Base-by-base conservation (phyloP, 2,888 invertebrate species). In the Idaea straminata region DNA sequence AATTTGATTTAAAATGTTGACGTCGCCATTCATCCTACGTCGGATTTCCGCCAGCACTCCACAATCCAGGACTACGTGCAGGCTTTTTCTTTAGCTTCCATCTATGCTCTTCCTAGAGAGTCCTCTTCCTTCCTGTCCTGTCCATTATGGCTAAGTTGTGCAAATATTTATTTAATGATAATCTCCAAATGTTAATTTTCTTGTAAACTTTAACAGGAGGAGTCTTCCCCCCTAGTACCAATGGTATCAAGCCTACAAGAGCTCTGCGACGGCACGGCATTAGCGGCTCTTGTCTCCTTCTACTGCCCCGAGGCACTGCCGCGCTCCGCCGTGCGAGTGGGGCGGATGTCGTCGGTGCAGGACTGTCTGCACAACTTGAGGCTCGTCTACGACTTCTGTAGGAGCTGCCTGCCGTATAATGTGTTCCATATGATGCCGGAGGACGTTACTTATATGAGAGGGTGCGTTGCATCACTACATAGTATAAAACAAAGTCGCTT, bases 341-440 rank as follows among this genome's bases (percentile, higher is more conserved):
- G 91, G 66, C 94, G 95, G 76, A 94, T 95, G 87, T 95, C 96
- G 58, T 96, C 96, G 69, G 96, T 97, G 69, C 96, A 97, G 74
- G 98, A 98, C 91, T 98, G 97, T 76, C 94, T 98, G 77, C 96
- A 98, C 92, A 99, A 99, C 92, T 95, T 99, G 64, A 95, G 96
- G 87, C 94, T 98, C 82, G 96, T 99, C 71, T 95, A 96, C 86
- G 95, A 96, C 83, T 98, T 99, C 93, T 98, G 98, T 85, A 94
- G 95, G 80, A 95, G 95, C 81, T 95, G 96, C 86, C 94, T 98
- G 86, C 98, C 98, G 79, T 96, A 96, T 84, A 95, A 96, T 81
- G 96, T 97, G 85, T 98, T 98, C 94, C 98, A 98, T 88, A 96
- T 99, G 95, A 95, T 96, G 89, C 97, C 98, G n/a, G 98, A 99